A percentile compares a stretch with the other conserved stretches of the same genome.
These are phyloP conservation scores for Adelosebastes latens DNA, from an alignment of 2,797 vertebrate genomes.

Conservation along the genomic window DNA sequence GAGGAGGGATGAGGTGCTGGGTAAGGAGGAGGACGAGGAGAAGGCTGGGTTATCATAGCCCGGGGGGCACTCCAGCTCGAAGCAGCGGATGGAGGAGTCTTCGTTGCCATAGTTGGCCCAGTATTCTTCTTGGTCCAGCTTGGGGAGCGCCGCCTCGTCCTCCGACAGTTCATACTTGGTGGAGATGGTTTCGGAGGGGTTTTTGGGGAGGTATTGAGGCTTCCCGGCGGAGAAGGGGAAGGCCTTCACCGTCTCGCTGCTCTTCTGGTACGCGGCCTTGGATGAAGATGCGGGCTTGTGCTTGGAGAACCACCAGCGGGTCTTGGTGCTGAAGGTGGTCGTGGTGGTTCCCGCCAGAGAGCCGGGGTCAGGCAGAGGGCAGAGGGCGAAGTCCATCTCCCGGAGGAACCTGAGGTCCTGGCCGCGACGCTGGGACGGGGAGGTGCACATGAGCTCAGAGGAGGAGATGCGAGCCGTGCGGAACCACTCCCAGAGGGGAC, in stretches of 20 bases:
- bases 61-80: conserved; percentile 81
- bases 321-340: conserved; percentile 85
- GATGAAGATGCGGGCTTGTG: conserved; percentile 82
- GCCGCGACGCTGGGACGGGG: conserved; percentile 87
- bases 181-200: conserved; percentile 57
- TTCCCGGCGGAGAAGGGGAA: conserved; percentile 75
- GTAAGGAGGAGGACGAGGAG: conserved; percentile 62
- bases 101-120: conserved; percentile 90
- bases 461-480: conserved; percentile 90
- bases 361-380: conserved; percentile 87
- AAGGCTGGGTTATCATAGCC: conserved; percentile 72
- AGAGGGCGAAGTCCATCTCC: conserved; percentile 90
- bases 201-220: conserved; percentile 67
- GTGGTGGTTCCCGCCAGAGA: conserved; percentile 84
- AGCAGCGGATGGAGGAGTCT: conserved; percentile 84
- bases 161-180: conserved; percentile 88
- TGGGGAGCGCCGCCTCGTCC: conserved; percentile 88
- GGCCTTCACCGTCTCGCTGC: conserved; percentile 74
- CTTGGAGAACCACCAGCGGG: conserved; percentile 86
- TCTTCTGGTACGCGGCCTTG: conserved; percentile 81
- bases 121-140: conserved; percentile 88
- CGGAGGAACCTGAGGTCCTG: conserved; percentile 90
- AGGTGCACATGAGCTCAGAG: conserved; percentile 89
- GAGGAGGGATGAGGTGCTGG: conserved; percentile 50
- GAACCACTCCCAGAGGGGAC: conserved; percentile 96